Percentiles rank a stretch among this genome's conserved stretches.
These are phyloP conservation scores for Melinaea marsaeus DNA, from an alignment of 2,888 invertebrate species.

Conservation along the genomic window DNA sequence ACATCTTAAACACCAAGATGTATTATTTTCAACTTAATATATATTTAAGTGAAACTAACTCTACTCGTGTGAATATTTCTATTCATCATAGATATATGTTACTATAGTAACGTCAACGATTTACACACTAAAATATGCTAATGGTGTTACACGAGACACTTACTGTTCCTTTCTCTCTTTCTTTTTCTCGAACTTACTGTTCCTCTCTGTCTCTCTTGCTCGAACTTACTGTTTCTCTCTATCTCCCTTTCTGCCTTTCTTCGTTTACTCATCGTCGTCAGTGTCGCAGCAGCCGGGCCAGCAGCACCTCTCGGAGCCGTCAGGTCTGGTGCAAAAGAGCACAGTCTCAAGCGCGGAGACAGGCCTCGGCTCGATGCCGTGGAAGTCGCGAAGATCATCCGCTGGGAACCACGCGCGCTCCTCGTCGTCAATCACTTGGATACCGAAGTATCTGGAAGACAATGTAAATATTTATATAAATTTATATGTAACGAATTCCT, in stretches of 20 bases:
- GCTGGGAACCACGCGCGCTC: constrained; percentile 96
- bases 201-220: not conserved
- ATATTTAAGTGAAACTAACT: too few species aligned
- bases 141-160: too few species aligned
- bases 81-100: too few species aligned
- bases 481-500: too few species aligned
- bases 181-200: not conserved
- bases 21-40: too few species aligned
- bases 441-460: constrained; percentile 83
- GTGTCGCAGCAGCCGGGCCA: constrained; percentile 80
- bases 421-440: constrained; percentile 89
- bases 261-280: constrained; percentile 64
- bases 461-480: too few species aligned
- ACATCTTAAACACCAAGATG: too few species aligned
- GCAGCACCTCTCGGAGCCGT: constrained; percentile 90
- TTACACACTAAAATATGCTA: too few species aligned
- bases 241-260: not conserved
- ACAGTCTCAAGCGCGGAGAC: constrained; percentile 86
- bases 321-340: constrained; percentile 89
- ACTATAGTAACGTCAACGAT: too few species aligned
- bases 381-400: constrained; percentile 91
- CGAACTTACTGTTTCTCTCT: not conserved
- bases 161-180: not conserved
- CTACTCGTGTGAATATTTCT: too few species aligned
- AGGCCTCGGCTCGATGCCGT: constrained; percentile 86